Evolutionary conservation across 2,113 vertebrate species (phyloP).

Genomic region (Psittacus erithacus): DNA sequence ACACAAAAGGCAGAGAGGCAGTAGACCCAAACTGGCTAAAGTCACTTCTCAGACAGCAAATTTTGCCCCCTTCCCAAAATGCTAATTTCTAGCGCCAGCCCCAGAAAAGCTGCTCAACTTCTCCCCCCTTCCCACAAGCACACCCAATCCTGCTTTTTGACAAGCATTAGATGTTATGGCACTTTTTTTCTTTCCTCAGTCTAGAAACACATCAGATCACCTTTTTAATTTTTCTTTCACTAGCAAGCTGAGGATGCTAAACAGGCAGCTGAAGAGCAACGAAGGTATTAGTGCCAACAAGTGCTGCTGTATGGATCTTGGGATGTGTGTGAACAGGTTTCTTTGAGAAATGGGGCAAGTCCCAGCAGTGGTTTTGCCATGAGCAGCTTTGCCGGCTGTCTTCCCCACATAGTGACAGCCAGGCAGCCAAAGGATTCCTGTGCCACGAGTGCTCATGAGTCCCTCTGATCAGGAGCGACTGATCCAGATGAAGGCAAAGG

Average conservation of each 20-base stretch:
- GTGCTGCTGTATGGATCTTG: background rate
- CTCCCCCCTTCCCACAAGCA: background rate
- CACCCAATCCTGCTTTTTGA: background rate
- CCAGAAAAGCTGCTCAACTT: background rate
- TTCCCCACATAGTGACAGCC: rapidly evolving
- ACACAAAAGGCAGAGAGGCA: background rate
- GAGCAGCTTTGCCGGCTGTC: background rate
- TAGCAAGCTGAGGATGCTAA: background rate
- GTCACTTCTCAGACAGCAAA: background rate
- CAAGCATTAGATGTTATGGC: background rate
- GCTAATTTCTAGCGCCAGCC: background rate
- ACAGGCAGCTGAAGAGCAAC: background rate
- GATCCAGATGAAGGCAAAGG: background rate
- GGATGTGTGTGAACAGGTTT: background rate
- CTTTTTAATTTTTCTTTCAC: background rate
- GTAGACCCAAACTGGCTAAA: background rate
- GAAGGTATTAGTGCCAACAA: background rate
- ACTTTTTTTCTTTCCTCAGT: background rate
- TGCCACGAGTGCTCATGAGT: background rate
- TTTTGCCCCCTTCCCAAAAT: background rate
- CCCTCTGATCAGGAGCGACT: background rate
- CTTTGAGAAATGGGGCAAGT: background rate
- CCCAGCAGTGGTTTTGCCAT: background rate
- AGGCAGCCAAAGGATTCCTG: background rate
- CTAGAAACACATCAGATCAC: background rate